phyloP scores from a whole-genome alignment of 2,113 vertebrate genomes.

The Sisor rabdophorus region DNA sequence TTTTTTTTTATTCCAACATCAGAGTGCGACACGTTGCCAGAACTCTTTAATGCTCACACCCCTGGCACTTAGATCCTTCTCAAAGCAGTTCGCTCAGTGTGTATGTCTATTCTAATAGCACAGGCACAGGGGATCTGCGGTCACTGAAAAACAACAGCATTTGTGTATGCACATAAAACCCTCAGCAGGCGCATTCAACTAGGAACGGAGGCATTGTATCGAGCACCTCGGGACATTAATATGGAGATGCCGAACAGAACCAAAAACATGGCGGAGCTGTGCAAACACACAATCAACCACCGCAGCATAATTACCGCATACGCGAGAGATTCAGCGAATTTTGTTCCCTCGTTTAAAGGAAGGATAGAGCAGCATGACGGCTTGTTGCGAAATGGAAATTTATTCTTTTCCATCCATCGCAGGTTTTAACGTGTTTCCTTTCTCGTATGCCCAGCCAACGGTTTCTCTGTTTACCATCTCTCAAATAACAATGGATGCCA shows the following conservation, averaged over 20 bases:
- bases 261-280: constrained; percentile 35
- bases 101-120: not conserved
- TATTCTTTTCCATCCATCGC: not conserved
- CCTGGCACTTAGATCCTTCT: constrained; percentile 34
- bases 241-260: constrained; percentile 16
- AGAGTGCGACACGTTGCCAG: constrained; percentile 16
- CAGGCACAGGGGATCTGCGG: constrained; percentile 11
- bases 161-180: constrained; percentile 26
- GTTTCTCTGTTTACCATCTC: constrained; percentile 25
- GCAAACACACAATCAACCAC: constrained; percentile 37
- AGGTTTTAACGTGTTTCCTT: not conserved
- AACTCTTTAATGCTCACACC: constrained; percentile 21
- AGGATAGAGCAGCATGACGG: not conserved
- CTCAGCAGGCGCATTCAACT: constrained; percentile 1
- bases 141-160: constrained; percentile 34
- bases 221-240: constrained; percentile 40
- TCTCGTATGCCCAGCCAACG: not conserved
- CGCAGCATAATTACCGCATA: constrained; percentile 26
- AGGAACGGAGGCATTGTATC: constrained; percentile 39
- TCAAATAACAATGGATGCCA: constrained; percentile 18
- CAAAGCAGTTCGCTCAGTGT: constrained; percentile 25
- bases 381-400: not conserved
- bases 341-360: not conserved
- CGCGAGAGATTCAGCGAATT: constrained; percentile 37
- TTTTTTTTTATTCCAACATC: constrained; percentile 24